Conservation (phyloP, 2,113 vertebrate genomes). For the Pituophis catenifer region DNA sequence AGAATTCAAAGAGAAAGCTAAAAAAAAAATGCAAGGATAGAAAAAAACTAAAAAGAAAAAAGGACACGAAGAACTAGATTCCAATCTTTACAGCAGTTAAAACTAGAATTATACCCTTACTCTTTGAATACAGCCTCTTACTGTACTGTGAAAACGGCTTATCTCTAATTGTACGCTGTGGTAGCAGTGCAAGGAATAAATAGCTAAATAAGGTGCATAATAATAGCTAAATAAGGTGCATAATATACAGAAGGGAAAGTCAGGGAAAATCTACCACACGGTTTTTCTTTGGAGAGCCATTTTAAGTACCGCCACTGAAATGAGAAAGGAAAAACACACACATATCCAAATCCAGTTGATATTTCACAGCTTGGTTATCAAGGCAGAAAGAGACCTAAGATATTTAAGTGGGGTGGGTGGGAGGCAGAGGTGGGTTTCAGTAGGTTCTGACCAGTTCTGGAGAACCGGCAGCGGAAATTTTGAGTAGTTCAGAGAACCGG, state of each 20-base stretch:
- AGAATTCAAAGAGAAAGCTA: neutral
- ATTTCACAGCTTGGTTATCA: neutral
- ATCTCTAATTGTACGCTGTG: conserved; percentile 37
- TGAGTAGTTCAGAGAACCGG: too few relatives aligned
- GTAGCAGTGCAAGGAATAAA: neutral
- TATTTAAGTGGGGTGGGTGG: neutral
- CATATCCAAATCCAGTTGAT: neutral
- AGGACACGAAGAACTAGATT: neutral
- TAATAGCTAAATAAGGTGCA: neutral
- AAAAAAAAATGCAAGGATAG: neutral
- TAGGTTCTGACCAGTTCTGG: too few relatives aligned
- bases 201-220: neutral
- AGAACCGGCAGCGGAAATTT: too few relatives aligned
- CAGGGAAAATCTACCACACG: neutral
- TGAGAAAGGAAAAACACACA: neutral
- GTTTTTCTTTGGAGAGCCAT: neutral
- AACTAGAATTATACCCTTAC: neutral
- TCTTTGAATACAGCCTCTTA: neutral
- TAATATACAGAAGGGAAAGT: neutral
- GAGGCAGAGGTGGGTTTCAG: too few relatives aligned
- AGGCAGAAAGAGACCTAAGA: neutral
- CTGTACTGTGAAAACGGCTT: neutral
- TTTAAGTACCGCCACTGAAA: neutral
- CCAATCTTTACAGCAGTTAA: neutral
- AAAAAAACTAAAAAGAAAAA: neutral